Base-by-base conservation (phyloP, 2,888 invertebrate species). In the Gandaritis pyraliata region DNA sequence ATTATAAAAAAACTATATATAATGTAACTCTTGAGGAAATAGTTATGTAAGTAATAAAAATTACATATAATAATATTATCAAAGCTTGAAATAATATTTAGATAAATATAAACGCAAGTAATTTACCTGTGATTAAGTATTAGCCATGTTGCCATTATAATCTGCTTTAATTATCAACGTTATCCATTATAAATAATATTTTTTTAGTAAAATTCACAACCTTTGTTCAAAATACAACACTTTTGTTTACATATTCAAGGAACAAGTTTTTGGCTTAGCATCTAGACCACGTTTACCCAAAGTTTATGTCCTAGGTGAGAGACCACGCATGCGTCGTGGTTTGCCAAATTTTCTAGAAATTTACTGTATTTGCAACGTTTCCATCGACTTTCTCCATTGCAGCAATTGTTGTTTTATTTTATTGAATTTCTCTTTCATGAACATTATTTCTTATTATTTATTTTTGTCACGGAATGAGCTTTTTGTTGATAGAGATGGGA, bases 301-400 rank as follows among this genome's bases (percentile, higher is more conserved):
- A 80, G 76, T 80, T 81, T 78, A 30, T 38, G 50, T 74, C 68
- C 69, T 64, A 71, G 54, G 54, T 58, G 56, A 55, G 52, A 48
- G 6, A 55, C 39, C 65, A 72, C 85, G 88, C 89, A 87, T 85
- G 89, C 84, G 85, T 71, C 57, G 0, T 58, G 0, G 5, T n/a
- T 12, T 77, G 87, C 87, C 87, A 87, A 78, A 69, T 72, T 60
- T 57, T 59, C 65, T 72, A 68, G 64, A 69, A 71, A 59, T 72
- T 75, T 75, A 64, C 62, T 61, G 64, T 66, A 70, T 71, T 77
- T 87, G 86, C 88, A 87, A 70, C 83, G 70, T 83, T 87, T 84
- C 83, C 82, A 86, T 88, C 85, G 86, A 88, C 86, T 77, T 83
- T 72, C 65, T 57, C 56, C 11, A 52, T 64, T 72, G 72, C 74